Conservation (phyloP, 2,797 vertebrate species). For the Strix occidentalis region DNA sequence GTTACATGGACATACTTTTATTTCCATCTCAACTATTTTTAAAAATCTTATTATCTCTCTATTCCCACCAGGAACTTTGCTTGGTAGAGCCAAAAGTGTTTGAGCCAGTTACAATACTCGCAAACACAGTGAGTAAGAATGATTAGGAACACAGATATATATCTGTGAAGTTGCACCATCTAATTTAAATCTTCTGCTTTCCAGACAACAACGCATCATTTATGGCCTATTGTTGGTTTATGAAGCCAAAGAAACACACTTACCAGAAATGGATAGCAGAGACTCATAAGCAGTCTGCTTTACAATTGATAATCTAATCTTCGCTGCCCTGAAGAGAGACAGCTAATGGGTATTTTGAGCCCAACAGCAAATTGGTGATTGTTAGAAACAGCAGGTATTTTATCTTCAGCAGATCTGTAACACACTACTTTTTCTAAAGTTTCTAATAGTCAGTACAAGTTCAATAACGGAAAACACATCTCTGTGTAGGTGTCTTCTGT, state of each 20-base stretch:
- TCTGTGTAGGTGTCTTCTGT: background rate
- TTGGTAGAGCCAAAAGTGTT: background rate
- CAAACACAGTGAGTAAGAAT: constrained; percentile 32
- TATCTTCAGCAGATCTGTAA: background rate
- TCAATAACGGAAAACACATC: background rate
- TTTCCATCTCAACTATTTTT: background rate
- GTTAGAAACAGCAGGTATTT: constrained; percentile 6
- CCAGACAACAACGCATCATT: background rate
- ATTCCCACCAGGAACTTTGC: background rate
- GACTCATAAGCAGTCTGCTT: background rate
- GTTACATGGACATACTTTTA: background rate
- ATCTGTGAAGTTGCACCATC: constrained; percentile 15
- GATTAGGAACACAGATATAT: constrained; percentile 34
- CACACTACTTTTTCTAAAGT: background rate
- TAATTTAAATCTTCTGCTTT: constrained; percentile 36
- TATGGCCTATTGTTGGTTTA: constrained; percentile 15
- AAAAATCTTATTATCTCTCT: background rate
- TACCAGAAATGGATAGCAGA: background rate
- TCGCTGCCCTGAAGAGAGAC: background rate
- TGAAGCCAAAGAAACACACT: constrained; percentile 18
- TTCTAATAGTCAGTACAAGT: background rate
- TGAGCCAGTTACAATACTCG: background rate
- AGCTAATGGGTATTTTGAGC: background rate
- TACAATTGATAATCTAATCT: background rate
- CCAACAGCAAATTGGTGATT: background rate